Percentiles rank a stretch among this genome's conserved stretches.
Evolutionary conservation across 2,797 vertebrate genomes (phyloP).

Genomic region (Catharus ustulatus): DNA sequence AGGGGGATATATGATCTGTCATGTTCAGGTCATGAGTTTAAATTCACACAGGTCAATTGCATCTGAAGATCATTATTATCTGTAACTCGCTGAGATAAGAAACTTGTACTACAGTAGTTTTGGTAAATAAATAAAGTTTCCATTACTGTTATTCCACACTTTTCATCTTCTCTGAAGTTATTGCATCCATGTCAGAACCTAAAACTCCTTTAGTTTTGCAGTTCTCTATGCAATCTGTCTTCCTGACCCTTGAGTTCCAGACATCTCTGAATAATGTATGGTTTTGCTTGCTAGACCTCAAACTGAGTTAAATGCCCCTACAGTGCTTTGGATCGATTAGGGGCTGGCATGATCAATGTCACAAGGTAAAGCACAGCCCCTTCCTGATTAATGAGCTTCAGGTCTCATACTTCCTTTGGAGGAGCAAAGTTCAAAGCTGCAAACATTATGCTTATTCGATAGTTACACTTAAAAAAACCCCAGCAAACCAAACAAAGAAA

Average conservation of each 20-base stretch:
- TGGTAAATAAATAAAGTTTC: background rate
- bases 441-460: background rate
- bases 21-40: background rate
- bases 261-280: constrained; percentile 5
- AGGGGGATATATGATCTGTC: background rate
- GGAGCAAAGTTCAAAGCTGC: background rate
- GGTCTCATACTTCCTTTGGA: background rate
- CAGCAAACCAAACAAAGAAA: background rate
- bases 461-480: background rate
- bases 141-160: background rate
- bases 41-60: background rate
- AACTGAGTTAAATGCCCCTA: background rate
- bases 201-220: background rate
- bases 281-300: background rate
- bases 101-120: background rate
- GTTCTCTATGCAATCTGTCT: background rate
- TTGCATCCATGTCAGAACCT: background rate
- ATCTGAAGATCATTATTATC: background rate
- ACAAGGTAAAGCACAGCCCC: background rate
- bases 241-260: background rate
- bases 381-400: background rate
- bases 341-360: background rate
- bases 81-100: background rate
- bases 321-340: background rate
- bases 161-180: background rate